Base-by-base conservation (phyloP, 1,140 invertebrate species). In the Pararge aegeria region DNA sequence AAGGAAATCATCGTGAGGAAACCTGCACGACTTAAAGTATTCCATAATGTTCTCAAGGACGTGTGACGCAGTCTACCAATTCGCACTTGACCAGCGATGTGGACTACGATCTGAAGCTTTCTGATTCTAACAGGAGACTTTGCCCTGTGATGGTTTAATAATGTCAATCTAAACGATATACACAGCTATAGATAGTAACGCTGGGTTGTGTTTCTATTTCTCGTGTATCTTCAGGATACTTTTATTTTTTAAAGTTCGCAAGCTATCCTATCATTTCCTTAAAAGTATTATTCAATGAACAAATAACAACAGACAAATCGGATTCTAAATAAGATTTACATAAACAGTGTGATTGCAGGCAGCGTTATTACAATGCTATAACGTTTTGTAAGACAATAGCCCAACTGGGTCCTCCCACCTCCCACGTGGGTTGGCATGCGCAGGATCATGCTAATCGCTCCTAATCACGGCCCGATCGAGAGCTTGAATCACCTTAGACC, bases 381-480 rank as follows among this genome's bases (percentile, higher is more conserved):
- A 78, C 68, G 75, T 70, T 71, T 74, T 77, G 77, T 84, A 80
- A 86, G 79, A 88, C 85, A 88, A 88, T 88, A 73, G 75, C 56
- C 65, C 65, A 61, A 61, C 59, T 40, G 66, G 79, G 64, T 74
- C 78, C 74, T 75, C 83, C 83, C 75, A 79, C 82, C 83, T 66
- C 85, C 85, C 83, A 86, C 85, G 74, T 73, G 74, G 74, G 61
- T 56, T 66, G 60, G 49, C 62, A 58, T 68, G 75, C 77, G 68
- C 71, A 60, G 66, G 75, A 78, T 79, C 79, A 86, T 87, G 79
- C 80, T 88, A 87, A 88, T 88, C 82, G 83, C 66, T 71, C 74
- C 76, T 88, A 87, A 88, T 88, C 85, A 85, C 73, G 75, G 73
- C 70, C 64, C 74, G 79, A 86, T 88, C 83, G 77, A 76, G 78